These are phyloP conservation scores for Tanytarsus gracilentus DNA, from an alignment of 2,888 invertebrate genomes.

Conservation along the genomic window DNA sequence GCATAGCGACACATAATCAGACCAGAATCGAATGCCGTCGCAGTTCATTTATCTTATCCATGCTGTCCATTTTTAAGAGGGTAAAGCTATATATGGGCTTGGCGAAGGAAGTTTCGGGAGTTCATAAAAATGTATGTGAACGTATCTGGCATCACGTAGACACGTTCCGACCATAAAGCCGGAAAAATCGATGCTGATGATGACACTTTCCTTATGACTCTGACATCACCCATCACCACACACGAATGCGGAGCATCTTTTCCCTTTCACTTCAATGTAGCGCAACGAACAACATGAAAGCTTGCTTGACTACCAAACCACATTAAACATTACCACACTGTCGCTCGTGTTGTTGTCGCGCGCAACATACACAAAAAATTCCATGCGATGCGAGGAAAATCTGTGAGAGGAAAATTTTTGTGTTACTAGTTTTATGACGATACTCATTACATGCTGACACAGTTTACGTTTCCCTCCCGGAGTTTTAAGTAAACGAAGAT, in stretches of 20 bases:
- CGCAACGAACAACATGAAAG: background rate
- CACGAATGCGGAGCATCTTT: background rate
- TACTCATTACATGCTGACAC: slow-evolving; percentile 20
- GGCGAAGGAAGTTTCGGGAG: background rate
- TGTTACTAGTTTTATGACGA: slow-evolving; percentile 24
- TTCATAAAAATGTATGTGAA: background rate
- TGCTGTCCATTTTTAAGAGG: no score
- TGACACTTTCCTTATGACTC: background rate
- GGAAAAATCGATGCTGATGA: background rate
- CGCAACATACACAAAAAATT: background rate
- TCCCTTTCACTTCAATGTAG: background rate
- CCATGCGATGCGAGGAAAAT: background rate
- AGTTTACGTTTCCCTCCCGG: background rate
- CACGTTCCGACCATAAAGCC: slow-evolving; percentile 14
- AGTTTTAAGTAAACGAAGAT: background rate
- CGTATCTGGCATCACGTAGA: slow-evolving; percentile 3
- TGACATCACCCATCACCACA: background rate
- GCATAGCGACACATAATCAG: no score
- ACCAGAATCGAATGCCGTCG: no score
- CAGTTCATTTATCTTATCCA: no score
- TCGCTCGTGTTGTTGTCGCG: background rate
- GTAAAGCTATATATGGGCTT: no score
- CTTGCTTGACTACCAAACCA: background rate
- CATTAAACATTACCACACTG: background rate
- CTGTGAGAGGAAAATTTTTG: slow-evolving; percentile 2